phyloP scores from a whole-genome alignment of 2,113 vertebrate species.

The Coreoperca whiteheadi region DNA sequence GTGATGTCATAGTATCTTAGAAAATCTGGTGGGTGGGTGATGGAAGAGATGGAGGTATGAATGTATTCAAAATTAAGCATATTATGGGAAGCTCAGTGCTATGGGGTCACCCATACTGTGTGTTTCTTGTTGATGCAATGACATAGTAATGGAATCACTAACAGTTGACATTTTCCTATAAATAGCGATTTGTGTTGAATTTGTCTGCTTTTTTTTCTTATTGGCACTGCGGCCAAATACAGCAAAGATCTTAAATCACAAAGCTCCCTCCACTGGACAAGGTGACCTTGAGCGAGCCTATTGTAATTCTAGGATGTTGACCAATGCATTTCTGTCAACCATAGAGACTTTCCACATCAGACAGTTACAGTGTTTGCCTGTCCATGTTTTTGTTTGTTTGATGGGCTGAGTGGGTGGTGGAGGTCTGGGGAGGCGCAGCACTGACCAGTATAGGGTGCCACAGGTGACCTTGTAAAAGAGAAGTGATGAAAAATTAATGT shows the following conservation, averaged over 20 bases:
- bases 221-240: slow-evolving; percentile 1
- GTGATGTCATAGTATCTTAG: slow-evolving; percentile 68
- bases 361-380: background rate
- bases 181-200: background rate
- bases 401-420: slow-evolving; percentile 29
- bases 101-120: background rate
- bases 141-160: background rate
- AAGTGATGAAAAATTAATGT: slow-evolving; percentile 76
- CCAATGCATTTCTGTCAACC: slow-evolving; percentile 26
- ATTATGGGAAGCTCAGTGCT: background rate
- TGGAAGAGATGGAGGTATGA: background rate
- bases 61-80: slow-evolving; percentile 18
- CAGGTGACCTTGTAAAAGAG: slow-evolving; percentile 78
- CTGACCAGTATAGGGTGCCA: slow-evolving; percentile 57
- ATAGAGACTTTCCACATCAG: slow-evolving; percentile 36
- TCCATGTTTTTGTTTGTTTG: slow-evolving; percentile 56
- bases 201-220: background rate
- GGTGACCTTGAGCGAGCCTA: slow-evolving; percentile 28
- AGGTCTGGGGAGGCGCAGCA: slow-evolving; percentile 44
- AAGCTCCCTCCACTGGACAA: background rate
- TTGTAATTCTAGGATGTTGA: slow-evolving; percentile 48
- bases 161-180: background rate
- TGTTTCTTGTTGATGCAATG: background rate
- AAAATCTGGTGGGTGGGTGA: slow-evolving; percentile 31
- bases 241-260: slow-evolving; percentile 9